Evolutionary conservation across 1,140 invertebrate genomes (phyloP).

Genomic region (Drosophila novamexicana): DNA sequence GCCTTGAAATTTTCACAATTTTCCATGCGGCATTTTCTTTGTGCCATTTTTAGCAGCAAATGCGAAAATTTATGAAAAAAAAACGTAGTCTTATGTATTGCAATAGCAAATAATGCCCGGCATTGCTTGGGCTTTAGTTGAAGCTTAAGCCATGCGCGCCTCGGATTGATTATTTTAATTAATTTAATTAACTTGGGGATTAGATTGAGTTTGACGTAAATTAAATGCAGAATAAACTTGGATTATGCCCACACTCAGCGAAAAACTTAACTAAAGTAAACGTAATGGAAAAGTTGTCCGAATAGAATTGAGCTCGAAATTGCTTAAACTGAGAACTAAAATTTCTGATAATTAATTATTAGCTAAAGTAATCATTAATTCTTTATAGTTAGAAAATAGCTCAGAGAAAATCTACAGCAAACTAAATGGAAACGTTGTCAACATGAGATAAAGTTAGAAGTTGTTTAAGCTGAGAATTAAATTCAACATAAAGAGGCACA

Average conservation of each 20-base stretch:
- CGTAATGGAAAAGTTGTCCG: background rate
- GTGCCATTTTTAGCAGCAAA: slow-evolving; percentile 36
- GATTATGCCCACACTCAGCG: background rate
- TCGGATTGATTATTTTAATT: background rate
- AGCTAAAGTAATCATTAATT: too few species aligned
- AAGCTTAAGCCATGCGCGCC: slow-evolving; percentile 7
- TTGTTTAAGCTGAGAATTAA: too few species aligned
- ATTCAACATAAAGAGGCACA: too few species aligned
- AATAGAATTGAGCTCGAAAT: too few species aligned
- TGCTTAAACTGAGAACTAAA: background rate
- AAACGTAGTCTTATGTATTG: slow-evolving; percentile 16
- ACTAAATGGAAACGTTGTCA: too few species aligned
- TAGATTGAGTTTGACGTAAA: background rate
- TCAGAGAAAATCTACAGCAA: too few species aligned
- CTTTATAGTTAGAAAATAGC: too few species aligned
- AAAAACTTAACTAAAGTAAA: background rate
- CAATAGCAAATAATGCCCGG: slow-evolving; percentile 16
- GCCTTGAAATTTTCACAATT: slow-evolving; percentile 64
- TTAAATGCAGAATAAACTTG: slow-evolving; percentile 5
- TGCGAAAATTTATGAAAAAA: slow-evolving; percentile 20
- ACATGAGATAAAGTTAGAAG: too few species aligned
- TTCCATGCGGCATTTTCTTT: slow-evolving; percentile 14
- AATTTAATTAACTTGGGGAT: too few species aligned
- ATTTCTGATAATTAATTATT: background rate
- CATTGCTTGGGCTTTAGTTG: slow-evolving; percentile 14